Conservation (phyloP, 2,888 invertebrate genomes). For the Polymixis lichenea region DNA sequence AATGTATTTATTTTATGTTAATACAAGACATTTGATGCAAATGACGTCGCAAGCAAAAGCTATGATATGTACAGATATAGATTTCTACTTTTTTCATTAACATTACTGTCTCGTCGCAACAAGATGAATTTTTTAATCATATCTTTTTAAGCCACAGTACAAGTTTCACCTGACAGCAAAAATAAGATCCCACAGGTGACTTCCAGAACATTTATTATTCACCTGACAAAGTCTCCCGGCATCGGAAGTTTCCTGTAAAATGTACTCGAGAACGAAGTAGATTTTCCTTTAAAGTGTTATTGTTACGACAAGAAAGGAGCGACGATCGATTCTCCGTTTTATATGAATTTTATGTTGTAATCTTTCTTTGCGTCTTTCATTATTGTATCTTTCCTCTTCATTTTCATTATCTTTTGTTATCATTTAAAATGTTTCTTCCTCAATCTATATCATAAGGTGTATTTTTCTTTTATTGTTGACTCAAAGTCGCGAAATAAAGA, state of each 20-base stretch:
- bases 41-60: too few relatives aligned
- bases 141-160: conserved; percentile 27
- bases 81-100: neutral
- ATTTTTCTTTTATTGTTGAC: neutral
- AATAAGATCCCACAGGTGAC: conserved; percentile 77
- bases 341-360: conserved; percentile 44
- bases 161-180: conserved; percentile 67
- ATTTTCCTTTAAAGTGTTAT: conserved; percentile 81
- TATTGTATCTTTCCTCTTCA: conserved; percentile 11
- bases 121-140: conserved; percentile 18
- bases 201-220: conserved; percentile 84
- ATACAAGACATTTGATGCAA: too few relatives aligned
- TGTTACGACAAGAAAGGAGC: conserved; percentile 73
- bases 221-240: conserved; percentile 82
- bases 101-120: neutral
- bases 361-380: conserved; percentile 19
- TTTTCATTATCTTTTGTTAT: conserved; percentile 15
- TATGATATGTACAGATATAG: neutral
- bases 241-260: conserved; percentile 80
- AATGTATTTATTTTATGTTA: too few relatives aligned
- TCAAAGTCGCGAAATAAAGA: conserved; percentile 3
- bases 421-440: conserved; percentile 13
- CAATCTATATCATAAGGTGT: neutral
- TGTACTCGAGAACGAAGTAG: conserved; percentile 73
- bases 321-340: conserved; percentile 68